phyloP scores from a whole-genome alignment of 1,140 invertebrate genomes.

The Brachionus paranguensis region DNA sequence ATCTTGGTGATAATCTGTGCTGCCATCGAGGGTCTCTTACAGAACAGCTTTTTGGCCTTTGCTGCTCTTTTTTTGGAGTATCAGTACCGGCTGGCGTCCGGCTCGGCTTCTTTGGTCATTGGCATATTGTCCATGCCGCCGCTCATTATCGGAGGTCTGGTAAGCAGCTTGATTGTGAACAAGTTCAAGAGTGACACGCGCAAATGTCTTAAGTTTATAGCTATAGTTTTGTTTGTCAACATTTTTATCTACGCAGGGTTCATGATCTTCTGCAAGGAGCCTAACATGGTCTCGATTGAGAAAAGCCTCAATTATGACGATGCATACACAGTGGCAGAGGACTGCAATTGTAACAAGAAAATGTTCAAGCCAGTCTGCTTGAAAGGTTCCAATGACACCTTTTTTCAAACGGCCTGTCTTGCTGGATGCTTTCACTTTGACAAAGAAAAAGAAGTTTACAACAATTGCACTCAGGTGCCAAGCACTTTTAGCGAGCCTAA shows the following conservation, averaged over 20 bases:
- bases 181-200: constrained; percentile 5
- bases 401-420: background rate
- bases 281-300: background rate
- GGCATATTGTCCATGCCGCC: constrained; percentile 27
- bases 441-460: background rate
- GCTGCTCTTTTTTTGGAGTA: constrained; percentile 30
- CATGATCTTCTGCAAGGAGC: constrained; percentile 25
- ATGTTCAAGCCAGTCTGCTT: constrained; percentile 39
- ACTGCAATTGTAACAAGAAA: constrained; percentile 36
- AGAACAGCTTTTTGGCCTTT: constrained; percentile 37
- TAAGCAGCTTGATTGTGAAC: constrained; percentile 23
- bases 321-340: background rate
- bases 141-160: constrained; percentile 6
- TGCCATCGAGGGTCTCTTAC: constrained; percentile 26
- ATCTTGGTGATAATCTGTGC: background rate
- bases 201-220: constrained; percentile 3
- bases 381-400: background rate
- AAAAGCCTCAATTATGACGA: background rate
- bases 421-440: constrained; percentile 29
- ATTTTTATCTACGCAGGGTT: constrained; percentile 31
- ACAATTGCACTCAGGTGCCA: background rate
- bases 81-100: constrained; percentile 17
- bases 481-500: too few relatives aligned
- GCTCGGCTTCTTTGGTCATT: constrained; percentile 26
- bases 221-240: constrained; percentile 8